phyloP scores from a whole-genome alignment of 2,797 vertebrate species.

The Pantherophis vulpinus region DNA sequence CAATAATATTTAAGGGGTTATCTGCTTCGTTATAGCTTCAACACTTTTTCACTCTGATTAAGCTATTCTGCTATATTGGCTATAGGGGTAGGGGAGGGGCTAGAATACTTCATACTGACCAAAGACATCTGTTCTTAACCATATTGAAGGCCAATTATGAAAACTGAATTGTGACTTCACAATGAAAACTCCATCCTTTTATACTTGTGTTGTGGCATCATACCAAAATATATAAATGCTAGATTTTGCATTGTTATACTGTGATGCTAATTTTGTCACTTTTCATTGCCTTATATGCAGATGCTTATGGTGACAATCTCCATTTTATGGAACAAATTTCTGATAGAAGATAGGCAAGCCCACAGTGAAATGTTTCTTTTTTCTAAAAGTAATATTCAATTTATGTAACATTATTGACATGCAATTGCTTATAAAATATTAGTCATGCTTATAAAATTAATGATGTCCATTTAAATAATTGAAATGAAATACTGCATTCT shows the following conservation, averaged over 20 bases:
- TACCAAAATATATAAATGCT: neutral
- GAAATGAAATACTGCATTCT: neutral
- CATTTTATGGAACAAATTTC: neutral
- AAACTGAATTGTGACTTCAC: neutral
- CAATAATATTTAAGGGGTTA: neutral
- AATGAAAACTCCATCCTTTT: neutral
- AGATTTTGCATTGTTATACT: neutral
- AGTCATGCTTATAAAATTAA: neutral
- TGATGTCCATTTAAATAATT: neutral
- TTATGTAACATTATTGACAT: neutral
- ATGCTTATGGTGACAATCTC: neutral
- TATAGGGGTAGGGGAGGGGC: neutral
- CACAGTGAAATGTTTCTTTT: neutral
- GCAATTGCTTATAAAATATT: conserved; percentile 26
- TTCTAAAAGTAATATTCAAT: neutral
- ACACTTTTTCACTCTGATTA: neutral
- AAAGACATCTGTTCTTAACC: neutral
- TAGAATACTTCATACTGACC: neutral
- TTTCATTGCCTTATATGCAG: neutral
- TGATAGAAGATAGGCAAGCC: neutral
- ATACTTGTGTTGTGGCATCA: neutral
- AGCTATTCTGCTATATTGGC: neutral
- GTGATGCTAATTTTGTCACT: neutral
- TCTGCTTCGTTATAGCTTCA: neutral
- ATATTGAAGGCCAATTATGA: neutral